Conservation (phyloP, 1,140 invertebrate genomes). For the Temnothorax nylanderi region DNA sequence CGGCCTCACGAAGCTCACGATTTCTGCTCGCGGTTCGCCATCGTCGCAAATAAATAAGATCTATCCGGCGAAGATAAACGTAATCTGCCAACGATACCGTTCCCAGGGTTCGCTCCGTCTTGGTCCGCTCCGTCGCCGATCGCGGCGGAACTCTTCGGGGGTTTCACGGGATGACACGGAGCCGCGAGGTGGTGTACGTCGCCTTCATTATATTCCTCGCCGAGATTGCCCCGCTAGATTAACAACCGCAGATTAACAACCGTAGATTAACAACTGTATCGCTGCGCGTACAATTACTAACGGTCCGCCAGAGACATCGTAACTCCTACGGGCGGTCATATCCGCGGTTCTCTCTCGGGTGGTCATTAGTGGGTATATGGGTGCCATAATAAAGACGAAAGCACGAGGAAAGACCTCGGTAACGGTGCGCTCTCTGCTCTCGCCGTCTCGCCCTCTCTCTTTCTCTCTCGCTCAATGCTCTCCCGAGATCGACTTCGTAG, state of each 20-base stretch:
- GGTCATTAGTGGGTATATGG: conserved; percentile 73
- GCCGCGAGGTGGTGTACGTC: conserved; percentile 50
- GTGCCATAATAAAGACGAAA: conserved; percentile 73
- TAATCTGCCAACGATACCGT: conserved; percentile 44
- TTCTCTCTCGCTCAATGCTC: neutral
- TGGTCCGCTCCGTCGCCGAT: conserved; percentile 1
- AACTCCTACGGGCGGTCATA: conserved; percentile 63
- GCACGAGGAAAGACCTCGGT: conserved; percentile 46
- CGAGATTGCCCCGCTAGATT: conserved; percentile 54
- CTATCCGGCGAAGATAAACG: conserved; percentile 51
- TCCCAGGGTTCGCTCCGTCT: conserved; percentile 20
- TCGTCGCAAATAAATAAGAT: conserved; percentile 45
- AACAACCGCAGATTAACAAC: conserved; percentile 64
- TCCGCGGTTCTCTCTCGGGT: conserved; percentile 57
- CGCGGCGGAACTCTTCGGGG: neutral
- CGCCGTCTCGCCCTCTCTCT: neutral
- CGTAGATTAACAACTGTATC: conserved; percentile 71
- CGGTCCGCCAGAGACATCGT: conserved; percentile 68
- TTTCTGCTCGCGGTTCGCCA: conserved; percentile 11
- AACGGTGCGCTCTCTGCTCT: conserved; percentile 31
- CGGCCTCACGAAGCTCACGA: conserved; percentile 51
- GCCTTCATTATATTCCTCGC: conserved; percentile 34
- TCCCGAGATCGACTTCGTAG: neutral
- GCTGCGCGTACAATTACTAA: conserved; percentile 68
- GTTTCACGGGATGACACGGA: conserved; percentile 33